A percentile compares a stretch with the other conserved stretches of the same genome.
Evolutionary conservation across 2,888 invertebrate genomes (phyloP).

Genomic region (Chelonus formosanus): DNA sequence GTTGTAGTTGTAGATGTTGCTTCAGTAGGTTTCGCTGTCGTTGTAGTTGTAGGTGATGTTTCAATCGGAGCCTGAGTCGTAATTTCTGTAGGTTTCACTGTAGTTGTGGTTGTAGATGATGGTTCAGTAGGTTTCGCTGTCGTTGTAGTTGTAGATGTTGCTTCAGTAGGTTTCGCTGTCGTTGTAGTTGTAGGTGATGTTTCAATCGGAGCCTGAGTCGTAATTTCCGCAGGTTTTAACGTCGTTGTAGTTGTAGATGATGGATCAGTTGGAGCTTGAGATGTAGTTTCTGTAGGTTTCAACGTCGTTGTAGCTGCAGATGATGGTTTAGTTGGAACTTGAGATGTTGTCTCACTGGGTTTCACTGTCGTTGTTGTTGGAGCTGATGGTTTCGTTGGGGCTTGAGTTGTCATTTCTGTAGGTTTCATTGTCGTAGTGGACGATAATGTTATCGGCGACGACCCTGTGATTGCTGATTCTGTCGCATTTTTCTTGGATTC

Average conservation of each 20-base stretch:
- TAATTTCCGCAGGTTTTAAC: background rate
- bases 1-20: background rate
- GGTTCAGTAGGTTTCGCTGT: background rate
- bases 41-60: background rate
- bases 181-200: background rate
- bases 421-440: background rate
- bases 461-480: background rate
- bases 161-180: background rate
- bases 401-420: background rate
- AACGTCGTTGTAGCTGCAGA: no score
- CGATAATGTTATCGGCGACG: background rate
- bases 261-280: background rate
- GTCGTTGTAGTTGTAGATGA: background rate
- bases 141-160: background rate
- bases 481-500: constrained; percentile 1
- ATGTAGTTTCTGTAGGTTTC: background rate
- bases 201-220: no score
- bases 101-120: background rate
- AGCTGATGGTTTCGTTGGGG: background rate
- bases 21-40: background rate
- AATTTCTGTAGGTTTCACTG: background rate
- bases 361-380: background rate
- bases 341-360: background rate
- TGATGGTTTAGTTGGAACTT: background rate
- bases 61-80: no score